These are phyloP conservation scores for Labeo calbasu DNA, from an alignment of 2,797 vertebrate genomes.

Conservation along the genomic window DNA sequence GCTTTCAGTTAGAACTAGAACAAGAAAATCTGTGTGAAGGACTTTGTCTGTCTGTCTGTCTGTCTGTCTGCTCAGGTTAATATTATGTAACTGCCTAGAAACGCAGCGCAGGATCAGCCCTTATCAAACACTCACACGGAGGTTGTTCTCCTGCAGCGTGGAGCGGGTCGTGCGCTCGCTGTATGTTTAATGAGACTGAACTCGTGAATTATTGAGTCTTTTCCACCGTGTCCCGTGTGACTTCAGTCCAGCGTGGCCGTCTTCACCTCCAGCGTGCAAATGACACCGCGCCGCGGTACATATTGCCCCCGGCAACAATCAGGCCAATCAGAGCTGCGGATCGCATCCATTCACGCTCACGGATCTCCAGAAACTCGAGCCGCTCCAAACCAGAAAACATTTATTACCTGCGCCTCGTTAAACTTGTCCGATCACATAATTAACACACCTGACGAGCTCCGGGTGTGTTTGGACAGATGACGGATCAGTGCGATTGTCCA, in stretches of 20 bases:
- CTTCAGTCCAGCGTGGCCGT: not conserved
- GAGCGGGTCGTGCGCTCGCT: conserved; percentile 53
- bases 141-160: not conserved
- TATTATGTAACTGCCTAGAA: no score
- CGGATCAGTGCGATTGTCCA: not conserved
- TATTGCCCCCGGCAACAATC: conserved; percentile 21
- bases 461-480: not conserved
- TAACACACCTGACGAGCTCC: not conserved
- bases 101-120: no score
- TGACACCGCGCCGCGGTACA: conserved; percentile 23
- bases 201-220: conserved; percentile 58
- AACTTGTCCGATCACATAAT: not conserved
- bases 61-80: no score
- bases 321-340: not conserved
- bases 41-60: no score
- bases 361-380: not conserved
- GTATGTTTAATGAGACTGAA: conserved; percentile 58
- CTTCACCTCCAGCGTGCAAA: conserved; percentile 34
- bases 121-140: no score
- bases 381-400: not conserved
- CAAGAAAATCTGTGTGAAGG: no score
- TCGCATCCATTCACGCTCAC: not conserved
- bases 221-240: conserved; percentile 43
- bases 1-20: no score
- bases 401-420: not conserved